Evolutionary conservation across 2,888 invertebrate genomes (phyloP).

Genomic region (Leistus spinibarbis): DNA sequence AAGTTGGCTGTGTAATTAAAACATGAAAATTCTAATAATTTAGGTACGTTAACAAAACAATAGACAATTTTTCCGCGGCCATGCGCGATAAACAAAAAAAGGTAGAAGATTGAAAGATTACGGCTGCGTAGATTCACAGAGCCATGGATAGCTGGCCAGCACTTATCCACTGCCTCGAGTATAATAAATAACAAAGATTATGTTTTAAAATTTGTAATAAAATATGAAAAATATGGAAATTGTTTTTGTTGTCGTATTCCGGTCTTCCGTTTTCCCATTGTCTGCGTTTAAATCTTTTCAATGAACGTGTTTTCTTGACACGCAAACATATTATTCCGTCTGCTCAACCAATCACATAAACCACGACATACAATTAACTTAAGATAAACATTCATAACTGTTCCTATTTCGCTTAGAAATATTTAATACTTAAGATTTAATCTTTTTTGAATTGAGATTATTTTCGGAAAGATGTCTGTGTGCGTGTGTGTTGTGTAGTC

Average conservation of each 20-base stretch:
- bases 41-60: background rate
- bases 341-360: no score
- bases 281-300: background rate
- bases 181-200: slow-evolving; percentile 35
- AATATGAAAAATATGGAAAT: slow-evolving; percentile 29
- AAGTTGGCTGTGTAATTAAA: background rate
- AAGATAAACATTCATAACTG: no score
- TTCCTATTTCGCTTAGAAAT: no score
- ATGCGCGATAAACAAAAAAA: background rate
- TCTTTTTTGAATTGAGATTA: no score
- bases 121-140: background rate
- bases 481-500: no score
- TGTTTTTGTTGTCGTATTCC: background rate
- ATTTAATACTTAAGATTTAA: no score
- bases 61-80: background rate
- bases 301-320: background rate
- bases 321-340: no score
- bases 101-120: background rate
- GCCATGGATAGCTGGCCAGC: background rate
- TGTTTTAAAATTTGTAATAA: slow-evolving; percentile 37
- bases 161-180: background rate
- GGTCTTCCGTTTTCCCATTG: background rate
- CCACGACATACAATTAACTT: no score
- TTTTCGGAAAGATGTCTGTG: no score
- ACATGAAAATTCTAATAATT: background rate